Base-by-base conservation (phyloP, 2,113 vertebrate species). In the Barnardius zonarius region DNA sequence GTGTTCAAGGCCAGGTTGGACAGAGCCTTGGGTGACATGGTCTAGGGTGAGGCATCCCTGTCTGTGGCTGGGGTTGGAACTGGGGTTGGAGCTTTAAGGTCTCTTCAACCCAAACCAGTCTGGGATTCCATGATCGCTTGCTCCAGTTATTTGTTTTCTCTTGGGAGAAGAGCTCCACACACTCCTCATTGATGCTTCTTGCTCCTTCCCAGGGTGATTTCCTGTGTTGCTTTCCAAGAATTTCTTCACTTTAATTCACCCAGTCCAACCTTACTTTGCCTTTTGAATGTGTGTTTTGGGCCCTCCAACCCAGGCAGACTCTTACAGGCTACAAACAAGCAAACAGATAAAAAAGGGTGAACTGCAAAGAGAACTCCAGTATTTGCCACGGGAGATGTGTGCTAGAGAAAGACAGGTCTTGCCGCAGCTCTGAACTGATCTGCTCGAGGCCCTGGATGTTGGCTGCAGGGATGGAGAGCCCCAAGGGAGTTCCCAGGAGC, bases 311-410 rank as follows among this genome's bases (percentile, higher is more conserved):
- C 15, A 15, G 10, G 46, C 81, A 80, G 81, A 46, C 28, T 30
- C n/a, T 19, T 0, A 1, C 18, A 73, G 88, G 37, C 57, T 62
- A 46, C 33, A 44, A 84, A 46, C 20, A 73, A 39, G 27, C 3
- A 73, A 67, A 46, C 0, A 3, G 15, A 8, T 6, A 37, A 52
- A 39, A 57, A 89, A 46, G 37, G 23, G 9, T 12, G 33, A 55
- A 16, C 44, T 49, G 15, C 37, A 72, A 62, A 61, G n/a, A 14
- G 33, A 62, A 0, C 0, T 13, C 12, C 0, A 0, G 17, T 17
- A 17, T 28, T 63, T 67, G 62, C 33, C 37, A 19, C 0, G 15
- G 55, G 27, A 80, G 52, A 62, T 51, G 20, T 1, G 22, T 39
- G 17, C 10, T 37, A 6, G n/a, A 37, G 62, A 57, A 20, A 54